These are phyloP conservation scores for Thera britannica DNA, from an alignment of 2,888 invertebrate species.

Conservation along the genomic window DNA sequence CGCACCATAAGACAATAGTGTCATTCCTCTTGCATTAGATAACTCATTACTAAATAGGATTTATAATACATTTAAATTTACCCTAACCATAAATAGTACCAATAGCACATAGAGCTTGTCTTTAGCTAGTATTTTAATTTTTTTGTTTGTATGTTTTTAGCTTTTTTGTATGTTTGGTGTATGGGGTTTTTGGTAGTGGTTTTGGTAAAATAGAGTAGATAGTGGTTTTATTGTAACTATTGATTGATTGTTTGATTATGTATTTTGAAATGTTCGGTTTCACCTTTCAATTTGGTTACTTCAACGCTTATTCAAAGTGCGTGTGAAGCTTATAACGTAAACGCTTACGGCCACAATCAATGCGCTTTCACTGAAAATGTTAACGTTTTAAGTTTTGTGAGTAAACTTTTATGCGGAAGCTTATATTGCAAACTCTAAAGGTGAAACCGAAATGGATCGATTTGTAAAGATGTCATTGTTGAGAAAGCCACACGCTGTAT, in stretches of 20 bases:
- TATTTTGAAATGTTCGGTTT: constrained; percentile 58
- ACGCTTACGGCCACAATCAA: constrained; percentile 37
- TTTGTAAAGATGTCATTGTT: constrained; percentile 46
- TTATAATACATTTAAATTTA: constrained; percentile 55
- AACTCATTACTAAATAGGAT: constrained; percentile 55
- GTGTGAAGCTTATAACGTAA: constrained; percentile 41
- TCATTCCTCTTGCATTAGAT: constrained; percentile 63
- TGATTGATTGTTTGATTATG: constrained; percentile 47
- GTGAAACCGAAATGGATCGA: constrained; percentile 55
- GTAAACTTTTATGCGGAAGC: constrained; percentile 32
- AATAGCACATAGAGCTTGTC: constrained; percentile 68
- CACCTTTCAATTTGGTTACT: constrained; percentile 49
- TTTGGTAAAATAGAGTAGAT: constrained; percentile 47
- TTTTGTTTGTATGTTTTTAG: constrained; percentile 56
- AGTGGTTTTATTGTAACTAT: constrained; percentile 45
- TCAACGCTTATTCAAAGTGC: constrained; percentile 36
- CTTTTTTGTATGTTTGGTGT: constrained; percentile 65
- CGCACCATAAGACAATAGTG: constrained; percentile 55
- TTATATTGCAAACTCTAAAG: constrained; percentile 43
- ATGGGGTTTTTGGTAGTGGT: constrained; percentile 66
- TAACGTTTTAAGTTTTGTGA: constrained; percentile 12
- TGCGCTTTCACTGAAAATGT: constrained; percentile 36
- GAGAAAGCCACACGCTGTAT: constrained; percentile 65
- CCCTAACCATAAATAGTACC: constrained; percentile 48
- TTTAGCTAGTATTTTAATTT: constrained; percentile 54